Evolutionary conservation across 1,140 invertebrate species (phyloP), one percentile per base, ranked within the genome.

Genomic region (Drosophila nikananu): DNA sequence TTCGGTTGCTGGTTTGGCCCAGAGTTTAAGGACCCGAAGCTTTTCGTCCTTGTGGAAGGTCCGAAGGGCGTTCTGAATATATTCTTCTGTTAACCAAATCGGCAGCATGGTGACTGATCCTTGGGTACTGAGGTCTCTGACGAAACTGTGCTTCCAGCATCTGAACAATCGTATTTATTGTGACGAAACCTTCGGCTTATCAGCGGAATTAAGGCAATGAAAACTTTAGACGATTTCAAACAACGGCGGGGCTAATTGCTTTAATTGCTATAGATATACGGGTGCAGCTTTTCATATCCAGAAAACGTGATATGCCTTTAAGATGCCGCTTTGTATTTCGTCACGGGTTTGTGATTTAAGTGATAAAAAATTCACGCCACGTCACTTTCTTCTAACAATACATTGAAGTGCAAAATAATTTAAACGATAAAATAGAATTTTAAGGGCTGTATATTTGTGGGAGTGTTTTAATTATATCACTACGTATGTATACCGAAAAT

Each of bases 61-160:
- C 41, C 57, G 52, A 1, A 93, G 46, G 3, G 59, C 68, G 0
- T 44, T 39, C 60, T 92, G 72, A 8, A 93, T 57, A 41, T 90
- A 93, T 7, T 83, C 80, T 63, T 71, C 66, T 2, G 70, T 81
- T 9, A 92, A 58, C 92, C 91, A 92, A 46, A 12, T 19, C 8
- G 76, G 79, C 0, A 83, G 52, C 75, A 78, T 78, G 21, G 2
- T 44, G 17, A 25, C 25, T 46, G 58, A 5, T 62, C 2, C 17
- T 37, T 25, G 37, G 19, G 10, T 32, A 42, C 68, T 74, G 59
- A 23, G 19, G 35, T 30, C 39, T 57, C 25, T 8, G 7, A n/a
- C 17, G 10, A 35, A 39, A 61, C 54, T 76, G 41, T 49, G 30
- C 23, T 15, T 32, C 19, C 60, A 41, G 10, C 42, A 32, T 52